Percentiles rank a stretch among this genome's conserved stretches.
Evolutionary conservation across 2,113 vertebrate genomes (phyloP).

Genomic region (Phoenicopterus ruber): DNA sequence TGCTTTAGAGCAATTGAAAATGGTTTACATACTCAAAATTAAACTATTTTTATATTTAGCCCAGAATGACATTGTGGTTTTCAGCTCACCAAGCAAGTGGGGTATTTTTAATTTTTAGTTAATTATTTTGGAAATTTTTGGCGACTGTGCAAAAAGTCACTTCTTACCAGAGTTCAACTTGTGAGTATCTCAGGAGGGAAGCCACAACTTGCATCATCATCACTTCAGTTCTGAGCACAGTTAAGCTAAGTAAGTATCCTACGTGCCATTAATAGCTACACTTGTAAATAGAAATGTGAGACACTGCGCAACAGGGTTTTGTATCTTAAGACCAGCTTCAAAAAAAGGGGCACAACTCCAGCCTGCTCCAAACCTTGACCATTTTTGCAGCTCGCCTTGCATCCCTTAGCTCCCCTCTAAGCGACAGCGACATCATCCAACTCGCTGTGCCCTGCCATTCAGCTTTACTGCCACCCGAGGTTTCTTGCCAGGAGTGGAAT

Average conservation of each 20-base stretch:
- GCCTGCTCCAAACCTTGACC: not conserved
- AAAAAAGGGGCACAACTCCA: not conserved
- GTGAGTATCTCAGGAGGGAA: not conserved
- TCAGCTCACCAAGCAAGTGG: not conserved
- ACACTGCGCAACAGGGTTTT: not conserved
- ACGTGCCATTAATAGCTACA: constrained; percentile 10
- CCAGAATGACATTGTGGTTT: not conserved
- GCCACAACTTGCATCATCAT: constrained; percentile 24
- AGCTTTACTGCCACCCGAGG: not conserved
- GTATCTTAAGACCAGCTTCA: not conserved
- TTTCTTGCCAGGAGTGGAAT: not conserved
- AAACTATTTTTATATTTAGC: not conserved
- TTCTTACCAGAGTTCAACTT: not conserved
- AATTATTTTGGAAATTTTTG: not conserved
- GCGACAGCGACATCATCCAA: not conserved
- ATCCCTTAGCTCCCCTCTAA: not conserved
- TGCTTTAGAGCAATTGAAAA: not conserved
- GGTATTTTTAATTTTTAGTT: not conserved
- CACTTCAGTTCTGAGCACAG: not conserved
- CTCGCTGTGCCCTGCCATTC: rapidly evolving
- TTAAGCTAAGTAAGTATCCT: not conserved
- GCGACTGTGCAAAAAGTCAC: not conserved
- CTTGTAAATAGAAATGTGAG: not conserved
- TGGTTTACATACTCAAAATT: not conserved
- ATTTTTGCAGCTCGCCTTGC: not conserved